A percentile compares a stretch with the other conserved stretches of the same genome.
These are phyloP conservation scores for Taenaris catops DNA, from an alignment of 2,888 invertebrate genomes.

Conservation along the genomic window DNA sequence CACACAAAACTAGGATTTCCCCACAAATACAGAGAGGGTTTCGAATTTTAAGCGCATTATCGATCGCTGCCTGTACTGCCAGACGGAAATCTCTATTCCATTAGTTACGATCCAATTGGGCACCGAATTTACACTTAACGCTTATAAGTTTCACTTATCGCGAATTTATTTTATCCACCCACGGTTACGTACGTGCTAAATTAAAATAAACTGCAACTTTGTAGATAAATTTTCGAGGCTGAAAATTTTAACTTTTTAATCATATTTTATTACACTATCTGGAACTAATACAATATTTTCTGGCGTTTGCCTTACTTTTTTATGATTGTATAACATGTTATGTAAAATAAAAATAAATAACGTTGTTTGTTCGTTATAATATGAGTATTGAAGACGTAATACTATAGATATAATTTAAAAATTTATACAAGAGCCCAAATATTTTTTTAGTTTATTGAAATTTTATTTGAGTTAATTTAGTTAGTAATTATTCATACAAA, in stretches of 20 bases:
- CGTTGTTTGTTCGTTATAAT: too few relatives aligned
- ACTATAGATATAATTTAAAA: too few relatives aligned
- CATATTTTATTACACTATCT: constrained; percentile 12
- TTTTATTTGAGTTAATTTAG: too few relatives aligned
- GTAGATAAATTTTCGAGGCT: constrained; percentile 15
- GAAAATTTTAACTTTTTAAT: constrained; percentile 16
- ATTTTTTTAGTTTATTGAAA: too few relatives aligned
- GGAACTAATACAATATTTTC: constrained; percentile 5
- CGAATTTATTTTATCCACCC: constrained; percentile 28
- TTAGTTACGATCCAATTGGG: constrained; percentile 28
- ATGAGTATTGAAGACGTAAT: too few relatives aligned
- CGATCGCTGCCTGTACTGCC: constrained; percentile 2
- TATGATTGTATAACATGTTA: too few relatives aligned
- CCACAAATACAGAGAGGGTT: too few relatives aligned
- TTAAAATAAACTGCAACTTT: constrained; percentile 22
- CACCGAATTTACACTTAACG: constrained; percentile 28
- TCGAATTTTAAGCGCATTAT: not conserved
- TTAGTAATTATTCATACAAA: too few relatives aligned
- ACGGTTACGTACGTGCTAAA: constrained; percentile 12
- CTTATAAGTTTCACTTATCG: constrained; percentile 30
- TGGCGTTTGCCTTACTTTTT: not conserved
- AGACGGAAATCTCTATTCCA: constrained; percentile 19
- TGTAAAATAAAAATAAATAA: too few relatives aligned
- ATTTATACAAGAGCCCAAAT: too few relatives aligned
- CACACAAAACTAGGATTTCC: too few relatives aligned